Percentiles rank a stretch among this genome's conserved stretches.
phyloP scores from a whole-genome alignment of 2,888 invertebrate genomes.

The Apodemia duryi region DNA sequence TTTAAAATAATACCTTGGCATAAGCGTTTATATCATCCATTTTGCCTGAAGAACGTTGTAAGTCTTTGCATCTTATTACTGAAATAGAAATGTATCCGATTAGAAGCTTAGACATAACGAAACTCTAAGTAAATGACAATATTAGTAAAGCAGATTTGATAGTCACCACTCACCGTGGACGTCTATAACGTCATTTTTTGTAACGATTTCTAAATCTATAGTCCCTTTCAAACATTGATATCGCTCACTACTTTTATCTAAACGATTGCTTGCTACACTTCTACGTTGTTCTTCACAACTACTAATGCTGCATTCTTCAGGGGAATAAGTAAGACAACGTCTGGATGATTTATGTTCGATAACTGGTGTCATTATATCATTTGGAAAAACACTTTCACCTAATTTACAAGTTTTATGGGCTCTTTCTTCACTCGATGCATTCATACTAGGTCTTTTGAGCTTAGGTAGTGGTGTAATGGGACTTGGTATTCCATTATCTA shows the following conservation, averaged over 20 bases:
- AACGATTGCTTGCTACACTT: slow-evolving; percentile 69
- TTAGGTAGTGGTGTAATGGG: slow-evolving; percentile 69
- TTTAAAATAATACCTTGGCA: slow-evolving; percentile 81
- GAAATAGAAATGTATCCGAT: slow-evolving; percentile 45
- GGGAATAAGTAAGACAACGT: slow-evolving; percentile 80
- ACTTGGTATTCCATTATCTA: slow-evolving; percentile 74
- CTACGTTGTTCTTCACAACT: slow-evolving; percentile 77
- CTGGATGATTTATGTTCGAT: slow-evolving; percentile 73
- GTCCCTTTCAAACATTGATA: slow-evolving; percentile 73
- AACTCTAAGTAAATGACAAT: slow-evolving; percentile 24
- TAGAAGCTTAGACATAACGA: not conserved
- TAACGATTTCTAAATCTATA: slow-evolving; percentile 81
- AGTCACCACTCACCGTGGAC: slow-evolving; percentile 84
- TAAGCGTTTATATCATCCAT: slow-evolving; percentile 86
- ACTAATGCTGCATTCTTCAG: slow-evolving; percentile 69
- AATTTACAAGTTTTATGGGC: slow-evolving; percentile 74
- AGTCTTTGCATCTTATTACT: slow-evolving; percentile 89
- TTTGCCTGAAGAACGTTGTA: slow-evolving; percentile 83
- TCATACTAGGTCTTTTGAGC: slow-evolving; percentile 57
- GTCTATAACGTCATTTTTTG: slow-evolving; percentile 80
- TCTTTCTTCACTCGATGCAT: slow-evolving; percentile 63
- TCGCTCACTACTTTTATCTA: slow-evolving; percentile 58
- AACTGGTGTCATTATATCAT: slow-evolving; percentile 61
- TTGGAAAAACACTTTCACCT: slow-evolving; percentile 63
- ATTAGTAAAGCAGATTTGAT: slow-evolving; percentile 45